phyloP scores from a whole-genome alignment of 2,797 vertebrate species.

The Cheirogaleus major region DNA sequence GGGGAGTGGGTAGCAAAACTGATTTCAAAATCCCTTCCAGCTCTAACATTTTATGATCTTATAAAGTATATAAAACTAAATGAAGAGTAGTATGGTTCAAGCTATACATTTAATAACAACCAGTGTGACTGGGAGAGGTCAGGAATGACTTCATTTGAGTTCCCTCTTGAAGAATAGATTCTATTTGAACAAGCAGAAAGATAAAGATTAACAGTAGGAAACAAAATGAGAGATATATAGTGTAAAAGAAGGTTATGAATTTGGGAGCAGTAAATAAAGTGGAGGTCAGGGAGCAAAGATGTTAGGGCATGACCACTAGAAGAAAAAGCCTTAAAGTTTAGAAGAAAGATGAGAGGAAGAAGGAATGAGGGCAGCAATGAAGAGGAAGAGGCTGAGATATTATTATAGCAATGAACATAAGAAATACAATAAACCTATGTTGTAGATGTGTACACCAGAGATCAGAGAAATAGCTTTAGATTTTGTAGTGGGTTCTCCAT shows the following conservation, averaged over 20 bases:
- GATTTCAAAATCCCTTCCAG: background rate
- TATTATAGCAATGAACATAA: background rate
- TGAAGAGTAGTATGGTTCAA: background rate
- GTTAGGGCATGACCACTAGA: background rate
- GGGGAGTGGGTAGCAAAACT: background rate
- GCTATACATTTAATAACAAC: background rate
- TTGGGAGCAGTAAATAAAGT: background rate
- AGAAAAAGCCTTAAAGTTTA: background rate
- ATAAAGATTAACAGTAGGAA: background rate
- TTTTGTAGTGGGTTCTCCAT: background rate
- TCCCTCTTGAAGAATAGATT: background rate
- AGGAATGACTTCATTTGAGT: background rate
- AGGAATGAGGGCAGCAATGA: background rate
- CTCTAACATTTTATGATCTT: background rate
- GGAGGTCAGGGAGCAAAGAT: background rate
- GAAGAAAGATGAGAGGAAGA: background rate
- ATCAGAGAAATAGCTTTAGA: background rate
- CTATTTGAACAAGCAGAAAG: conserved; percentile 2
- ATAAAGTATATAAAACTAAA: background rate
- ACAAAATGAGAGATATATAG: background rate
- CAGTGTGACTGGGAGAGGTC: background rate
- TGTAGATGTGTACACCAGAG: background rate
- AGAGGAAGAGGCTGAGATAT: background rate
- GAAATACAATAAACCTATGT: background rate
- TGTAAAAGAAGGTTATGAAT: background rate